phyloP scores from a whole-genome alignment of 2,888 invertebrate species.

The Timandra comae region DNA sequence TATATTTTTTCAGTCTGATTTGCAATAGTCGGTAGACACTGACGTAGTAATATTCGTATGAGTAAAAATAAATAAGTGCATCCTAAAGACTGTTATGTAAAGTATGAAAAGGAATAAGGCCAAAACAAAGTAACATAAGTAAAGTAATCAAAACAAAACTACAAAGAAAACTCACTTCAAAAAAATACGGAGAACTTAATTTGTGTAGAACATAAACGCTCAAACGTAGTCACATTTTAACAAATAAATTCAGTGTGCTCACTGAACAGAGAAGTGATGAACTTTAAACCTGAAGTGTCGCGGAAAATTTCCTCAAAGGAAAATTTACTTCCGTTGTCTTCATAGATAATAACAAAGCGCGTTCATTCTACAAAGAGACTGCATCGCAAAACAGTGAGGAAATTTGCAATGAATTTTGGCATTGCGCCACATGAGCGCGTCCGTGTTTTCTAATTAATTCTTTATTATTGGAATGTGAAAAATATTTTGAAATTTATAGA shows the following conservation, averaged over 20 bases:
- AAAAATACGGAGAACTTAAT: slow-evolving; percentile 4
- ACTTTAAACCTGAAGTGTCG: slow-evolving; percentile 25
- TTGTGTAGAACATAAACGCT: not conserved
- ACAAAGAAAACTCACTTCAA: not conserved
- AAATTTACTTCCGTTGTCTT: slow-evolving; percentile 23
- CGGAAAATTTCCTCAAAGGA: slow-evolving; percentile 23
- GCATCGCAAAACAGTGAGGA: slow-evolving; percentile 13
- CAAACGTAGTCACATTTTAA: slow-evolving; percentile 7
- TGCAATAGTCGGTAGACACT: no score
- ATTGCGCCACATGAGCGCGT: slow-evolving; percentile 16
- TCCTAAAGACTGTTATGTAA: no score
- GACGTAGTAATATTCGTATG: no score
- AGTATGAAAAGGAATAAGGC: no score
- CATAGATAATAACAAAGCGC: slow-evolving; percentile 23
- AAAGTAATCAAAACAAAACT: not conserved
- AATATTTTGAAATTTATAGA: no score
- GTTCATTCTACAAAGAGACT: slow-evolving; percentile 14
- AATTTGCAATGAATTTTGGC: slow-evolving; percentile 22
- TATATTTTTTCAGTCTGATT: no score
- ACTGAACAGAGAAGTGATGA: slow-evolving; percentile 22
- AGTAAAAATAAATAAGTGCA: no score
- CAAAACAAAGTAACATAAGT: not conserved
- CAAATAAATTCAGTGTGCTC: slow-evolving; percentile 16
- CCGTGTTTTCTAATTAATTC: slow-evolving; percentile 21
- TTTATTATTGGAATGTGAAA: no score